Conservation (phyloP, 2,888 invertebrate genomes). For the Ichneumon xanthorius region DNA sequence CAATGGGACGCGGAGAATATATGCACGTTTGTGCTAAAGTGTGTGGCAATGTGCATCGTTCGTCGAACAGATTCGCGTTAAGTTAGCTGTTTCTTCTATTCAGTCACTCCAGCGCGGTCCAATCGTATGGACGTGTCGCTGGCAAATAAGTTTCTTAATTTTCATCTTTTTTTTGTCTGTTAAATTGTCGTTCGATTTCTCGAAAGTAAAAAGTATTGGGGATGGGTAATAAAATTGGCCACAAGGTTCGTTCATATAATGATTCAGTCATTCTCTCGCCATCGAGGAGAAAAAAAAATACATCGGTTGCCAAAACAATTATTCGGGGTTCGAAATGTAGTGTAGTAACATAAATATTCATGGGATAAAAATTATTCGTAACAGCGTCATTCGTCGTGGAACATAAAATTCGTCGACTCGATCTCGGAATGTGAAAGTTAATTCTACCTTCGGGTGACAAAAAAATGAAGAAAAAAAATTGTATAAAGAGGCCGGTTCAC, state of each 20-base stretch:
- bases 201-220: constrained; percentile 11
- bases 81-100: constrained; percentile 23
- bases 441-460: neutral
- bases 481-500: neutral
- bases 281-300: too few relatives aligned
- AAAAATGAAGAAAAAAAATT: constrained; percentile 5
- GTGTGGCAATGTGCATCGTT: constrained; percentile 32
- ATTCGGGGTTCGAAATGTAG: neutral
- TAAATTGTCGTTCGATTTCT: neutral
- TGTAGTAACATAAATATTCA: neutral
- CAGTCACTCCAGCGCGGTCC: constrained; percentile 51
- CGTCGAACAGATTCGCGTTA: constrained; percentile 28
- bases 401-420: neutral
- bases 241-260: constrained; percentile 36
- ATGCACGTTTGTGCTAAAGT: neutral
- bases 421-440: neutral
- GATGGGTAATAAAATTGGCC: constrained; percentile 55
- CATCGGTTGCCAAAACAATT: neutral
- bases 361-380: neutral
- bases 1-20: neutral
- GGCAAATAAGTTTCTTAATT: neutral
- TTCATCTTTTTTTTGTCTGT: neutral
- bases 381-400: neutral
- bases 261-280: neutral
- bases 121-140: constrained; percentile 46